Conservation (phyloP, 2,888 invertebrate species). For the Erpobdella octoculata region DNA sequence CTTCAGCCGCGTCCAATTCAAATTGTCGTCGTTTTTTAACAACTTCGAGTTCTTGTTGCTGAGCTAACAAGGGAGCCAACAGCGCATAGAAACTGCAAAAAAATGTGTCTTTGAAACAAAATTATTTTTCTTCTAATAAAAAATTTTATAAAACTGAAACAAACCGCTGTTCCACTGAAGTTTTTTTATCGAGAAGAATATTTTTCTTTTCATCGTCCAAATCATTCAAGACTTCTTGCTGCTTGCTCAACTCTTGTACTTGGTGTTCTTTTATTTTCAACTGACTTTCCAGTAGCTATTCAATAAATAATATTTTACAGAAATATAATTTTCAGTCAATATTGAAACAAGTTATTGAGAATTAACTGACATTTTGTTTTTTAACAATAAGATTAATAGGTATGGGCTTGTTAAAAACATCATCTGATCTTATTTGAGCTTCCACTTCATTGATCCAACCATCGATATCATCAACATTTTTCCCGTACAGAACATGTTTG, state of each 20-base stretch:
- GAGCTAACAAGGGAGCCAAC: constrained; percentile 80
- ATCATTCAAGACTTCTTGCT: constrained; percentile 79
- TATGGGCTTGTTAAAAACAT: constrained; percentile 71
- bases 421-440: constrained; percentile 63
- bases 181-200: constrained; percentile 87
- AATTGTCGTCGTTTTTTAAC: constrained; percentile 74
- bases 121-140: neutral
- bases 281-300: constrained; percentile 48
- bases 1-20: constrained; percentile 94
- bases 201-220: constrained; percentile 91
- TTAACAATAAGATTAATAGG: constrained; percentile 98
- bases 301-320: neutral
- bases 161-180: constrained; percentile 76
- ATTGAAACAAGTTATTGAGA: neutral
- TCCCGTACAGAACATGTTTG: constrained; percentile 68
- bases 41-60: constrained; percentile 78
- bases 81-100: constrained; percentile 71
- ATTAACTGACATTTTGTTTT: constrained; percentile 71
- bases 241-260: constrained; percentile 86
- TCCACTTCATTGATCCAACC: constrained; percentile 97
- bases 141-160: neutral
- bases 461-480: constrained; percentile 95
- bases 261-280: constrained; percentile 60
- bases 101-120: too few relatives aligned
- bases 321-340: neutral